Evolutionary conservation across 2,113 vertebrate genomes (phyloP).

Genomic region (Calyptomena viridis): DNA sequence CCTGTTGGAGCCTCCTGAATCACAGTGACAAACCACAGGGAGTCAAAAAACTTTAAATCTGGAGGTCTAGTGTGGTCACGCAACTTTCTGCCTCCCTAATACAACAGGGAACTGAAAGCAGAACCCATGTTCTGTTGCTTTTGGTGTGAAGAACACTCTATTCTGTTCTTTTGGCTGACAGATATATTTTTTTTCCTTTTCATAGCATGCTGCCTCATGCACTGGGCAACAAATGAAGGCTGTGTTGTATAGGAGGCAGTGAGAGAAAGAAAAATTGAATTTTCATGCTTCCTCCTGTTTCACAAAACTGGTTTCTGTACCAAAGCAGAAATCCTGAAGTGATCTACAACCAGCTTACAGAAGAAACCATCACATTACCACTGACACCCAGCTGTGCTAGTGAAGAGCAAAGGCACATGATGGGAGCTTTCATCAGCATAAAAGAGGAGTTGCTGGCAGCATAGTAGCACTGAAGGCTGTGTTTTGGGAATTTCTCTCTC

Average conservation of each 20-base stretch:
- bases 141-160: neutral
- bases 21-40: neutral
- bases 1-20: neutral
- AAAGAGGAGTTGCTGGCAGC: neutral
- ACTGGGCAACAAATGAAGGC: neutral
- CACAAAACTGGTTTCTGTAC: neutral
- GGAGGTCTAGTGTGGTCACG: neutral
- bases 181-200: neutral
- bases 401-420: neutral
- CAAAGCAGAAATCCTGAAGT: neutral
- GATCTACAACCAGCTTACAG: neutral
- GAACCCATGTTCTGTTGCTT: rapidly evolving
- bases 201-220: neutral
- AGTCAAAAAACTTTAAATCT: neutral
- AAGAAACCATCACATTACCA: neutral
- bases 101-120: neutral
- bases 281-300: neutral
- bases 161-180: neutral
- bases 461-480: neutral
- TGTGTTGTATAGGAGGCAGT: neutral
- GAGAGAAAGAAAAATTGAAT: neutral
- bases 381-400: neutral
- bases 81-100: neutral
- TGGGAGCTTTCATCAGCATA: neutral
- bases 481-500: neutral